Percentiles rank a stretch among this genome's conserved stretches.
These are phyloP conservation scores for Acanthosepion lycidas DNA, from an alignment of 2,888 invertebrate genomes.

Conservation along the genomic window DNA sequence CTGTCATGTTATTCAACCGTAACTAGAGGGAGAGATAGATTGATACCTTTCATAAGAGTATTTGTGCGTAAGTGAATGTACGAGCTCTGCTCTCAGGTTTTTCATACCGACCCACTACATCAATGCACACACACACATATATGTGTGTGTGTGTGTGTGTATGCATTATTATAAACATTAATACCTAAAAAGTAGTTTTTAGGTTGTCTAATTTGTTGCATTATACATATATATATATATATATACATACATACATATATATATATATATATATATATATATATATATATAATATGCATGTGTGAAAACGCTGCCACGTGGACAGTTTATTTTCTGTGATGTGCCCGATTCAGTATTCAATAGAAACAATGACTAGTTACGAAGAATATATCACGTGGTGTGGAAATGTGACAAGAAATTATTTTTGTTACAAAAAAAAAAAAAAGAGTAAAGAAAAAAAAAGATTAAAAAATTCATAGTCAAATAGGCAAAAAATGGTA, in stretches of 20 bases:
- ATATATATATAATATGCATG: not conserved
- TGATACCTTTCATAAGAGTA: too few species aligned
- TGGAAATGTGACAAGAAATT: not conserved
- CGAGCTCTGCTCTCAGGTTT: too few species aligned
- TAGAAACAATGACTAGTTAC: not conserved
- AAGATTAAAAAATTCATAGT: not conserved
- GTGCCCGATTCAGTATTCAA: not conserved
- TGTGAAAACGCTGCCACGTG: not conserved
- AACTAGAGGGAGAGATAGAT: too few species aligned
- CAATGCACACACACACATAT: not conserved
- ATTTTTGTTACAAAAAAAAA: not conserved
- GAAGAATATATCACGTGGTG: not conserved
- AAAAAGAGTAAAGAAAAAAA: too few species aligned
- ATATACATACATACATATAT: too few species aligned
- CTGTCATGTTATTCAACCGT: too few species aligned
- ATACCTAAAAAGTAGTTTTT: not conserved
- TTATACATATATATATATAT: too few species aligned
- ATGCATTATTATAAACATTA: too few species aligned
- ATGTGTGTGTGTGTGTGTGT: too few species aligned
- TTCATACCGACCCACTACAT: not conserved
- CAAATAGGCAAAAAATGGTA: not conserved
- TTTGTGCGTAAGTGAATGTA: too few species aligned
- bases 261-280: not conserved
- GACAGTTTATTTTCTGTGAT: not conserved
- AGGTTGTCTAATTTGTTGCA: too few species aligned